Base-by-base conservation (phyloP, 64 coral and sea anemone genomes). In the Montipora cactus region DNA sequence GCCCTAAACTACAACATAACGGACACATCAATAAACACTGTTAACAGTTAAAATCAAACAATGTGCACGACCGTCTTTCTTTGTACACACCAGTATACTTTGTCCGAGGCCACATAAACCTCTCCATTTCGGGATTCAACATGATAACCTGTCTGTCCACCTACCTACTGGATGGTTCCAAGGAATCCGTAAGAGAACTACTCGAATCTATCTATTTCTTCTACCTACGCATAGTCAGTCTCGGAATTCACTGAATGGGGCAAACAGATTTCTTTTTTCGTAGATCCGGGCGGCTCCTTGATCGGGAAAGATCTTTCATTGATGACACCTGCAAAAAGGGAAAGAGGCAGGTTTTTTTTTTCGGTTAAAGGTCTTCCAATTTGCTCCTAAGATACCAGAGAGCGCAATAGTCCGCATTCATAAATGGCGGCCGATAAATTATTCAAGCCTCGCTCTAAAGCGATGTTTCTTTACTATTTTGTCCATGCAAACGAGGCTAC, bases 211-310 rank as follows among this genome's bases (percentile, higher is more conserved):
- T 7, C 45, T 49, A 45, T 4, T 50, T 45, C 21, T 71, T 14
- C 62, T 49, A 70, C 14, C 61, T 64, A 55, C 0, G 81, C 61
- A 25, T 8, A 61, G 10, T 22, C n/a, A 22, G 8, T 83, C 44
- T 11, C 20, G 49, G 58, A 47, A 8, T 19, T 92, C 61, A 93
- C 28, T 93, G 91, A 61, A 77, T 87, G 19, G 74, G 47, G 52
- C 91, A 93, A 61, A 64, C 81, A 25, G 68, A 23, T 61, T 87
- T 93, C 81, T 93, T 86, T 86, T 86, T 93, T 44, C 81, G 70
- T n/a, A 93, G 44, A 62, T 93, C 91, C 25, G 91, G 91, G 1
- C 79, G 68, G 59, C 91, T 93, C 23, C 81, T 84, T 9, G 81
- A 77, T 51, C 91, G 80, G 8, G 44, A 68, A 48, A 93, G 91